These are phyloP conservation scores for Enteromius argenteus DNA, from an alignment of 2,797 vertebrate species.

Conservation along the genomic window DNA sequence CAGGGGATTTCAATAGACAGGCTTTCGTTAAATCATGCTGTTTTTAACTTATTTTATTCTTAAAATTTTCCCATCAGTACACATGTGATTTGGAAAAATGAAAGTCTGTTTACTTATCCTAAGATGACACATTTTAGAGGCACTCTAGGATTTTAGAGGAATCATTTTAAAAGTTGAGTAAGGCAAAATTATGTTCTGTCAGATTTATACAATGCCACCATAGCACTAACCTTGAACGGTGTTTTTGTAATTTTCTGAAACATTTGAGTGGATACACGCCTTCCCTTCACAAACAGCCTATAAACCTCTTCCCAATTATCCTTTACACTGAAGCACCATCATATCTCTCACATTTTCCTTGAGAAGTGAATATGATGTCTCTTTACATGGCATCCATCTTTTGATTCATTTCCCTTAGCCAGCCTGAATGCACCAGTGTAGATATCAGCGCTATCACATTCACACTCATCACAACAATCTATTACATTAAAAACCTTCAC, in stretches of 20 bases:
- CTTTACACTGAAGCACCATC: constrained; percentile 68
- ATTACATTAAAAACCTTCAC: constrained; percentile 77
- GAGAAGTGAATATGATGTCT: constrained; percentile 73
- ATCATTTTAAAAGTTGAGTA: neutral
- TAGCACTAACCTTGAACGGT: constrained; percentile 30
- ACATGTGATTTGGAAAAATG: neutral
- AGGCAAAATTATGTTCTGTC: neutral
- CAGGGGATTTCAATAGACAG: no score
- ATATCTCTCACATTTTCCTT: constrained; percentile 67
- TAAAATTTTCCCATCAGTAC: neutral
- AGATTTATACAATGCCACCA: neutral
- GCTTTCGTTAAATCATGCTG: no score
- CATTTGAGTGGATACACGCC: constrained; percentile 27
- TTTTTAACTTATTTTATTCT: no score
- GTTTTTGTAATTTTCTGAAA: constrained; percentile 39
- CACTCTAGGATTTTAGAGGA: neutral
- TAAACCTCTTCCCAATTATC: constrained; percentile 74
- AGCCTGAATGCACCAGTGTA: constrained; percentile 54
- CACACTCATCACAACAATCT: constrained; percentile 70
- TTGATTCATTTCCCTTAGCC: constrained; percentile 57
- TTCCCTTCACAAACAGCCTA: constrained; percentile 68
- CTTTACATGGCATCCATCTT: constrained; percentile 69
- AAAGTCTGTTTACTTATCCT: neutral
- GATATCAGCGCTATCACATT: constrained; percentile 65
- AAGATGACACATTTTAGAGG: neutral